These are phyloP conservation scores for Nasua narica DNA, from an alignment of 2,797 vertebrate genomes.

Conservation along the genomic window DNA sequence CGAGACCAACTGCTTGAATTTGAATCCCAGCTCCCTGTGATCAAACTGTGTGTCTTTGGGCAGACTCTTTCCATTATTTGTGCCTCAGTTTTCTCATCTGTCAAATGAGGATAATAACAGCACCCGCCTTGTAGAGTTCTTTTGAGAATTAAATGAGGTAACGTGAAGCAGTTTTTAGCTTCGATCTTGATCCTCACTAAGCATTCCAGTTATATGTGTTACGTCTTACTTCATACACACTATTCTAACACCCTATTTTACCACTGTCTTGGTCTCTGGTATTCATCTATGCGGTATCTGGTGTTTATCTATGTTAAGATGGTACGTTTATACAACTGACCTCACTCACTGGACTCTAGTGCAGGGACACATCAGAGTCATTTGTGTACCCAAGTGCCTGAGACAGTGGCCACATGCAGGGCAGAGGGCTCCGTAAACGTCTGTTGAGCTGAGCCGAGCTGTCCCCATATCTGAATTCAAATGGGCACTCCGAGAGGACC, in stretches of 20 bases:
- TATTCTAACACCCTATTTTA: not conserved
- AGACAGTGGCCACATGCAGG: not conserved
- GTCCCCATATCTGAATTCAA: not conserved
- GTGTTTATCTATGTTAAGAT: not conserved
- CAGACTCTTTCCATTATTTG: not conserved
- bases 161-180: not conserved
- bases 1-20: not conserved
- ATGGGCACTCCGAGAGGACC: not conserved
- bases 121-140: no score
- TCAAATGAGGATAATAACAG: not conserved
- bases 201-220: not conserved
- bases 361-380: not conserved
- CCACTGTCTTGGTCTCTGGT: not conserved
- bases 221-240: not conserved
- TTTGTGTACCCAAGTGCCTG: not conserved
- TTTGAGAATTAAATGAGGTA: not conserved
- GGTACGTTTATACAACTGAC: not conserved
- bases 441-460: not conserved
- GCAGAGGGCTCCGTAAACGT: not conserved
- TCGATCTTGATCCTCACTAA: not conserved
- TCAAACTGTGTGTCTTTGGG: not conserved
- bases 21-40: not conserved
- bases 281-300: not conserved
- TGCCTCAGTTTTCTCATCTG: not conserved
- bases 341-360: not conserved